Base-by-base conservation (phyloP, 1,140 invertebrate genomes). In the Eciton burchellii region DNA sequence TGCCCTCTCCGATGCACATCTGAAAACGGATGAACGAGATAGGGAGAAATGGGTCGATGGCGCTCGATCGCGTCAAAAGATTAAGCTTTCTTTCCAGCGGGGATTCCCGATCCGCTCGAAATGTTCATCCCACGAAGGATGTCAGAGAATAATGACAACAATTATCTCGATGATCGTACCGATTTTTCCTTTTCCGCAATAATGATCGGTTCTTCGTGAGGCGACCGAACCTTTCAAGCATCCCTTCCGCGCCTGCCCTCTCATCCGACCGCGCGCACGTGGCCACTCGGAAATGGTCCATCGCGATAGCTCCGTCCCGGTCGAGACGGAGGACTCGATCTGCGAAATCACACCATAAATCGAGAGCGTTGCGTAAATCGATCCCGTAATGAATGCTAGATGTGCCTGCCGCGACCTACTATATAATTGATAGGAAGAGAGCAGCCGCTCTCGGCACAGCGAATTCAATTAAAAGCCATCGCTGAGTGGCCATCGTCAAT, bases 371-470 rank as follows among this genome's bases (percentile, higher is more conserved):
- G 85, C 84, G 81, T 71, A 87, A 87, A 56, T 24, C 59, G 49
- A 62, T 81, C 62, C 72, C 71, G 73, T 87, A 87, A 87, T 87
- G 86, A 87, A 87, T 84, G 86, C 65, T 87, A 54, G 81, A 63
- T 71, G 59, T 24, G 66, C 65, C 24, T 65, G 70, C 52, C 84
- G n/a, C n/a, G 85, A 86, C 81, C 84, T 86, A 83, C 85, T 86
- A 74, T 76, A 76, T 87, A 87, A 87, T 87, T 87, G 85, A 87
- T 87, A 84, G 85, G 68, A 86, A 71, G 60, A 86, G 66, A 87
- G 66, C 81, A 85, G 52, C 60, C 16, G 19, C 21, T 45, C 79
- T 60, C 52, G 43, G 52, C 26, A 21, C 26, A 54, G 60, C 54
- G 60, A 70, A 83, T 66, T 72, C 76, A 73, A 82, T 86, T 84